Conservation (phyloP, 2,113 vertebrate genomes). For the Raja brachyura region DNA sequence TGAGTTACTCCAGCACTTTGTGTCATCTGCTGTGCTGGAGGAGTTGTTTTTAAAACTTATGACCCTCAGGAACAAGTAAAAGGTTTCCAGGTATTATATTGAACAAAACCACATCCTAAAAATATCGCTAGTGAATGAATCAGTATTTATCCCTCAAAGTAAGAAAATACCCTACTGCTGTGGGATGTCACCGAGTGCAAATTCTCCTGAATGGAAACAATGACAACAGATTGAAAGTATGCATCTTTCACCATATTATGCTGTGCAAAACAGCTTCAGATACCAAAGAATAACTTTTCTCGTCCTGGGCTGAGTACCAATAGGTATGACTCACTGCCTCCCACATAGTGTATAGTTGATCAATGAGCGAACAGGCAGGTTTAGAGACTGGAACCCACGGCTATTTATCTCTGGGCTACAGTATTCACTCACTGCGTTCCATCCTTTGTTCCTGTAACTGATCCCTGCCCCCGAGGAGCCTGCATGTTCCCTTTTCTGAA, state of each 20-base stretch:
- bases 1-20: no score
- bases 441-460: constrained; percentile 1
- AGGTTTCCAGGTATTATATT: no score
- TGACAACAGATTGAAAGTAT: no score
- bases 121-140: no score
- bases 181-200: no score
- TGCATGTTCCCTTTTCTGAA: not conserved
- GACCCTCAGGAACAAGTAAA: no score
- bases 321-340: not conserved
- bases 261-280: not conserved
- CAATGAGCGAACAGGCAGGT: not conserved
- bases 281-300: not conserved
- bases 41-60: no score
- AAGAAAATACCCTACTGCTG: no score
- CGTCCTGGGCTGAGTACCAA: not conserved
- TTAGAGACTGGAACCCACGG: not conserved
- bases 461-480: constrained; percentile 4
- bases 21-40: no score
- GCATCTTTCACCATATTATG: not conserved
- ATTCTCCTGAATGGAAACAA: no score
- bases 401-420: not conserved
- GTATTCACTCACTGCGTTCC: not conserved
- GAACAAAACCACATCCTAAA: no score
- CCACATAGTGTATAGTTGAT: not conserved
- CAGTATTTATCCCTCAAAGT: no score